Percentiles rank a stretch among this genome's conserved stretches.
Evolutionary conservation across 2,113 vertebrate species (phyloP).

Genomic region (Gymnorhina tibicen): DNA sequence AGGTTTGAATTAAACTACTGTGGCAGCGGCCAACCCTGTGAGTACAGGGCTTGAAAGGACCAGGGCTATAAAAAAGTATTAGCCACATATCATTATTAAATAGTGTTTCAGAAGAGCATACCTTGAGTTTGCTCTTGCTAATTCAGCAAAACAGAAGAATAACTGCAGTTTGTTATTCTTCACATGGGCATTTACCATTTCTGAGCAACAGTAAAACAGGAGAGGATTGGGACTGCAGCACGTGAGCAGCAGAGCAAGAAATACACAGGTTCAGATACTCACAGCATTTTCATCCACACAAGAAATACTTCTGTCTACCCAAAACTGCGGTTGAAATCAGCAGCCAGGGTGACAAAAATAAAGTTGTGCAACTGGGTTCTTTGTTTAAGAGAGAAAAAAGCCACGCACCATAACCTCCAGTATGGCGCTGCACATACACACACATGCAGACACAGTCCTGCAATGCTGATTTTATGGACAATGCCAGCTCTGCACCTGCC

Average conservation of each 20-base stretch:
- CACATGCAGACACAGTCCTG: background rate
- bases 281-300: background rate
- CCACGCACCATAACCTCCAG: background rate
- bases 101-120: background rate
- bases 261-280: background rate
- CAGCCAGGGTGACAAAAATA: background rate
- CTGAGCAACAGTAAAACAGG: background rate
- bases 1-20: background rate
- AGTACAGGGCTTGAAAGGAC: background rate
- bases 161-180: background rate
- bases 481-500: background rate
- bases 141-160: background rate
- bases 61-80: background rate
- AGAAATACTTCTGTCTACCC: background rate
- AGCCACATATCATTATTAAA: constrained; percentile 10
- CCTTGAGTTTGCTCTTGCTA: background rate
- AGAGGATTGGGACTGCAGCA: background rate
- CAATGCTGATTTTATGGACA: background rate
- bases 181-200: background rate
- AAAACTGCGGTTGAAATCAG: background rate
- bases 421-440: background rate
- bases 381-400: background rate
- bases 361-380: background rate
- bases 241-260: background rate
- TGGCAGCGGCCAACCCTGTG: background rate